Percentiles rank a stretch among this genome's conserved stretches.
Conservation (phyloP, 2,797 vertebrate species). For the Enteromius anoplus region DNA sequence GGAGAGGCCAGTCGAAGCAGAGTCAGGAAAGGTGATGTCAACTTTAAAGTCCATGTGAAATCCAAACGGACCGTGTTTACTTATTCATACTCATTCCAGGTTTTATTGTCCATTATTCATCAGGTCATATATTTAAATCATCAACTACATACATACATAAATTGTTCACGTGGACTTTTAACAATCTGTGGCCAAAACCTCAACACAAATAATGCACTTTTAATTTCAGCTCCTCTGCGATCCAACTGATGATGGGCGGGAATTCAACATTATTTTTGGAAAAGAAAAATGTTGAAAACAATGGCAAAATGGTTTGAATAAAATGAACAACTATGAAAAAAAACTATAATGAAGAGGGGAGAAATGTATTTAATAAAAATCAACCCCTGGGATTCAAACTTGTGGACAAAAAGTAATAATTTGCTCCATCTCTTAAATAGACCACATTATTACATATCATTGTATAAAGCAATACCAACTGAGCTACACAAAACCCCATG, state of each 20-base stretch:
- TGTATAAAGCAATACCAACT: too few species aligned
- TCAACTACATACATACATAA: neutral
- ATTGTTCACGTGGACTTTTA: neutral
- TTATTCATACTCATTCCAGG: neutral
- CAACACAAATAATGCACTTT: neutral
- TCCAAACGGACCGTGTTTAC: neutral
- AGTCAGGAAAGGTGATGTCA: slow-evolving; percentile 36
- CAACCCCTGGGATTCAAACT: neutral
- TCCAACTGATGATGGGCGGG: neutral
- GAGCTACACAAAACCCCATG: too few species aligned
- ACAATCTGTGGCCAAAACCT: neutral
- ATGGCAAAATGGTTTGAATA: neutral
- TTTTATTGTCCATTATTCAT: neutral
- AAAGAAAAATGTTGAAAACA: neutral
- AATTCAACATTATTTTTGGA: neutral
- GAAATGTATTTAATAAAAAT: neutral
- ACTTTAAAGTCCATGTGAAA: slow-evolving; percentile 1
- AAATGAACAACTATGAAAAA: neutral
- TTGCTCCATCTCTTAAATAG: neutral
- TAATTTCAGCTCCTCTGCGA: neutral
- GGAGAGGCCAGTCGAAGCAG: slow-evolving; percentile 43
- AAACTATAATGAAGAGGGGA: neutral
- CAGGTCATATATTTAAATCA: neutral
- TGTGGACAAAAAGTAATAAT: neutral
- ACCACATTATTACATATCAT: too few species aligned